Evolutionary conservation across 2,113 vertebrate species (phyloP).

Genomic region (Hippocampus zosterae): DNA sequence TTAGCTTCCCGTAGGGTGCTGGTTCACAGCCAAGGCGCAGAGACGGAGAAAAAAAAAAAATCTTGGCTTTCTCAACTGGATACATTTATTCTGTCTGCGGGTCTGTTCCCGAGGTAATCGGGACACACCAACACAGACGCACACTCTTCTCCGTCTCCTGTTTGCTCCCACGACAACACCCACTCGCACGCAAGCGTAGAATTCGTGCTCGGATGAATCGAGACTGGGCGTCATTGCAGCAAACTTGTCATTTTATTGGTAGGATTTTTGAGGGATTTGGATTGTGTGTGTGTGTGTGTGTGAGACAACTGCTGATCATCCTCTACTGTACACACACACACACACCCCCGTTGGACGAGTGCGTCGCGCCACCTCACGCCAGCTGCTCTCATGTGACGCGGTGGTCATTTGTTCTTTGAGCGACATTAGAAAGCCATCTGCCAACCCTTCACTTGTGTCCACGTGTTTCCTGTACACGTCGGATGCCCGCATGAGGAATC

Average conservation of each 20-base stretch:
- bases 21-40: conserved; percentile 38
- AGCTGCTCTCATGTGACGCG: conserved; percentile 53
- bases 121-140: neutral
- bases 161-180: conserved; percentile 11
- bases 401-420: conserved; percentile 50
- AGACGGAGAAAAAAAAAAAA: conserved; percentile 2
- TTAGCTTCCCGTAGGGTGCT: conserved; percentile 43
- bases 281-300: neutral
- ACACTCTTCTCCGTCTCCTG: neutral
- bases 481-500: conserved; percentile 12
- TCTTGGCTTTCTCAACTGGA: conserved; percentile 5
- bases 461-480: conserved; percentile 15
- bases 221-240: conserved; percentile 17
- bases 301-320: conserved; percentile 40
- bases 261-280: conserved; percentile 25
- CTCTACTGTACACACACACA: conserved; percentile 15
- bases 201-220: conserved; percentile 18
- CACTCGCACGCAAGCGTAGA: conserved; percentile 9
- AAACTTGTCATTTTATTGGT: conserved; percentile 25
- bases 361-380: conserved; percentile 28
- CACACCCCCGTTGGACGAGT: conserved; percentile 2
- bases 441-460: conserved; percentile 22
- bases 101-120: conserved; percentile 7
- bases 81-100: neutral
- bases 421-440: conserved; percentile 51